These are phyloP conservation scores for Cyclura pinguis DNA, from an alignment of 2,797 vertebrate species.

Conservation along the genomic window DNA sequence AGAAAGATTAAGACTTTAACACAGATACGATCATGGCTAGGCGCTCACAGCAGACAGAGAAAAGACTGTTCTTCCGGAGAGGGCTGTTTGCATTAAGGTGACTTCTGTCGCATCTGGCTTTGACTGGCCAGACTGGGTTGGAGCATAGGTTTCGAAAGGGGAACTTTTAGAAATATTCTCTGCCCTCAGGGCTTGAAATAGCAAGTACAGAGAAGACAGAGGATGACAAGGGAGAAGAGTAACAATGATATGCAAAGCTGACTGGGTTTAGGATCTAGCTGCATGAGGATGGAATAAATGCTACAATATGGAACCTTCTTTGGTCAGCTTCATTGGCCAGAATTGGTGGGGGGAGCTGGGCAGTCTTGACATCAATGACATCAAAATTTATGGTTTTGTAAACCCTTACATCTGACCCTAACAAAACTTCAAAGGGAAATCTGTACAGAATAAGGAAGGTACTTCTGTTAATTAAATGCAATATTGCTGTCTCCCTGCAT, in stretches of 20 bases:
- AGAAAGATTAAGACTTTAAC: neutral
- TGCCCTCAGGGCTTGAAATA: too few species aligned
- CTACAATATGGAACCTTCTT: too few species aligned
- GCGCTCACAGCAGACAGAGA: neutral
- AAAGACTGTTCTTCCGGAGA: neutral
- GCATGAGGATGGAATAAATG: too few species aligned
- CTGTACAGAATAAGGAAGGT: neutral
- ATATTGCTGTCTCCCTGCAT: neutral
- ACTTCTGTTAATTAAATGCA: neutral
- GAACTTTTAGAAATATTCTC: neutral
- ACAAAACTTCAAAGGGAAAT: neutral
- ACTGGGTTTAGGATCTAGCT: too few species aligned
- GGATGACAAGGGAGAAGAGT: too few species aligned
- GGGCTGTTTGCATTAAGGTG: neutral
- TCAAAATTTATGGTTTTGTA: neutral
- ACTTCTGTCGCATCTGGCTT: neutral
- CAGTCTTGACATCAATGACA: neutral
- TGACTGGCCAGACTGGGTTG: neutral
- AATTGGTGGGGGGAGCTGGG: too few species aligned
- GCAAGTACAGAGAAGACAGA: too few species aligned
- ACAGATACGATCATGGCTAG: neutral
- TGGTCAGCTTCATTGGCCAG: too few species aligned
- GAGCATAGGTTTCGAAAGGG: neutral
- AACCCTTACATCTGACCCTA: neutral
- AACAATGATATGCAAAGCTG: too few species aligned